Base-by-base conservation (phyloP, 2,113 vertebrate species). In the Prunella himalayana region DNA sequence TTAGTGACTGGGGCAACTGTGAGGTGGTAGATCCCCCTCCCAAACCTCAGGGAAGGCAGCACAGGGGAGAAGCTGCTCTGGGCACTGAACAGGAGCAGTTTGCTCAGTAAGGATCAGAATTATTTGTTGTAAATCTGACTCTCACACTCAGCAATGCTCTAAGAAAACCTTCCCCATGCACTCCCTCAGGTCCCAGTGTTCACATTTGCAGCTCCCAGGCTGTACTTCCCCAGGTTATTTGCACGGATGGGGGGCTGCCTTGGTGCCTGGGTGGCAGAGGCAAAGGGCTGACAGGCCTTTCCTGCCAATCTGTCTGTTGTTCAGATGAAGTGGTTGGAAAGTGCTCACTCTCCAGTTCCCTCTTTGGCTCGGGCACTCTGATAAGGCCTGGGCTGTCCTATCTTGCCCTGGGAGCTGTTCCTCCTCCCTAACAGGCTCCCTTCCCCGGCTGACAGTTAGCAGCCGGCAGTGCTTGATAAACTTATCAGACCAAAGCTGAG, bases 381-480 rank as follows among this genome's bases (percentile, higher is more conserved):
- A 98, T 98, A 98, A 98, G 91, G 50, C 91, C 15, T 15, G 90
- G 92, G 95, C 91, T 94, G 90, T 92, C 21, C 97, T 98, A 98
- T 98, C 98, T 83, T 69, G 72, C 92, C 63, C 72, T 33, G 41
- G 96, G 94, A 96, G 94, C 44, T 89, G 94, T 82, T 92, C 96
- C 95, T 86, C 97, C 90, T 95, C 96, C 96, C 66, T 54, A 82
- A 96, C 86, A 97, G 65, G 59, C 87, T 21, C 24, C 4, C 71
- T 90, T 91, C 49, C 42, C 92, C 5, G 1, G 93, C 97, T 91
- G 97, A 97, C 99, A 97, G 99, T 99, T 99, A 97, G 97, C 97
- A 98, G 96, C 98, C 96, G 96, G 92, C 94, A 86, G 66, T 25
- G 56, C 84, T 70, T 98, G 99, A 99, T 99, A 99, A 99, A 98